Evolutionary conservation across 2,888 invertebrate species (phyloP), one percentile per base, ranked within the genome.

Genomic region (Hartigia nigra): DNA sequence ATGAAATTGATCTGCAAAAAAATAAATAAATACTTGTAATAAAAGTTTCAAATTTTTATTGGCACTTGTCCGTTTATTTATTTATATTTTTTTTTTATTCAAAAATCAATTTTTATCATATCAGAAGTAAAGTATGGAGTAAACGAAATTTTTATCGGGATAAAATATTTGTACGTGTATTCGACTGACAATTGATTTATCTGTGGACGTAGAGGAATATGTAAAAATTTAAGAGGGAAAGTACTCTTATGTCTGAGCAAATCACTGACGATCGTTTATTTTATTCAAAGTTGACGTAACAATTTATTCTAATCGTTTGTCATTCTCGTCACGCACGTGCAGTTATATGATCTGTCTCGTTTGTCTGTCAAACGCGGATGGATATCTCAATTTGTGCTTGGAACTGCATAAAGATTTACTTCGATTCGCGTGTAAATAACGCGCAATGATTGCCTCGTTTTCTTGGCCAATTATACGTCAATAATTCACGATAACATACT

Each of bases 261-360:
- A 55, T 55, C 23, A 23, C 1, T 55, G 55, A 55, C 14, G 55
- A 55, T 55, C 55, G 9, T 55, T 55, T 23, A 23, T 23, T 23
- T 23, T 23, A 23, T 23, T 55, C 55, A 55, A 72, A 34, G 72
- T 72, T 14, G 31, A 72, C 34, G 72, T 34, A 34, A 34, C 34
- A 31, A 72, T 72, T 72, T 72, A 72, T 72, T 34, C 34, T 34
- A 34, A 72, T 31, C 72, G 23, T 72, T 34, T 31, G 3, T 72
- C 72, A 72, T 34, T 72, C 72, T 34, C 72, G 72, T 31, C 31
- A 72, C 72, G 72, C 72, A 72, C 72, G 31, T 72, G 72, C 31
- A 34, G 31, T 72, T 72, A 32, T 72, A 72, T 34, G 72, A 72
- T 72, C 31, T 72, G 72, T 72, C 72, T 31, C 31, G 31, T 72